Evolutionary conservation across 1,140 invertebrate genomes (phyloP).

Genomic region (Ganaspis sp.): DNA sequence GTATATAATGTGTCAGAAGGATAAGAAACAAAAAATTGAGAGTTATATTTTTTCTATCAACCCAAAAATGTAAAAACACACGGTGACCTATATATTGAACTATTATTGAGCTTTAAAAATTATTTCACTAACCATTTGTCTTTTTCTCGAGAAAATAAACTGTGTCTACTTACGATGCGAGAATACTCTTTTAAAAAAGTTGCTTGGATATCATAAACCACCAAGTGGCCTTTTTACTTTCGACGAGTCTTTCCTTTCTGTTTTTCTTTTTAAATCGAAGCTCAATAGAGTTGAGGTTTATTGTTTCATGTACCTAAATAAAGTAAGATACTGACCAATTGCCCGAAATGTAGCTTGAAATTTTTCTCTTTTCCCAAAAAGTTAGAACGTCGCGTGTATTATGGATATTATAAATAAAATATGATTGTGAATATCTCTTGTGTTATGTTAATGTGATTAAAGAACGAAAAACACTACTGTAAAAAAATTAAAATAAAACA

Average conservation of each 20-base stretch:
- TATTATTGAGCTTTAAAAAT: constrained; percentile 32
- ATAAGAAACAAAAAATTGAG: constrained; percentile 67
- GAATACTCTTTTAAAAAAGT: constrained; percentile 41
- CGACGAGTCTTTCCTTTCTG: constrained; percentile 40
- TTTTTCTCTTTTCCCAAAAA: constrained; percentile 69
- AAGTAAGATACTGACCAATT: constrained; percentile 73
- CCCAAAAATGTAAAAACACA: constrained; percentile 65
- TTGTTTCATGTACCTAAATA: constrained; percentile 43
- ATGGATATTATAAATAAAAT: constrained; percentile 70
- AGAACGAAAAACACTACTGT: constrained; percentile 67
- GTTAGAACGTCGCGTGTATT: constrained; percentile 71
- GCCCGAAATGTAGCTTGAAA: constrained; percentile 72
- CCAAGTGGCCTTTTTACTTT: constrained; percentile 62
- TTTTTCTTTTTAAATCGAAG: constrained; percentile 35
- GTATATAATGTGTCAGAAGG: constrained; percentile 71
- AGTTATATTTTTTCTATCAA: constrained; percentile 77
- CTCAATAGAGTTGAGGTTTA: neutral
- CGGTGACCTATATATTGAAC: constrained; percentile 69
- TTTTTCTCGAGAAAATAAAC: constrained; percentile 15
- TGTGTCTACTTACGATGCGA: constrained; percentile 21
- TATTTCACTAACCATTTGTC: constrained; percentile 8
- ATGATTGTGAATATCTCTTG: constrained; percentile 74
- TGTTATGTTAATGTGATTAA: constrained; percentile 75
- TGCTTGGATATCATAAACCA: constrained; percentile 63
- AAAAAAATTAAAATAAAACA: constrained; percentile 76